These are phyloP conservation scores for Papilio aristodemus DNA, from an alignment of 1,140 invertebrate genomes.

Conservation along the genomic window DNA sequence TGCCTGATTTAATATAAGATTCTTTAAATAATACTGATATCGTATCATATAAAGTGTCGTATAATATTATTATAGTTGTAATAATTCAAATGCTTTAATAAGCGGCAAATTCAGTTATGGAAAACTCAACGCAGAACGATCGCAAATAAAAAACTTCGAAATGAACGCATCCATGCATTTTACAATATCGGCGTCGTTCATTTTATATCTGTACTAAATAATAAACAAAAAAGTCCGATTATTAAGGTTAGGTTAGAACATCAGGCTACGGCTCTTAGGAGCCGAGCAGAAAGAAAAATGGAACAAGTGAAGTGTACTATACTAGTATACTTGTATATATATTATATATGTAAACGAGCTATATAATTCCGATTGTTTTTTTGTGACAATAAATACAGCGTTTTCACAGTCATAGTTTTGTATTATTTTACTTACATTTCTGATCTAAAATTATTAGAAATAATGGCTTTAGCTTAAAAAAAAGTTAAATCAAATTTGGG, in stretches of 20 bases:
- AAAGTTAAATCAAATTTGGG: conserved; percentile 6
- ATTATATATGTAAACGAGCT: background rate
- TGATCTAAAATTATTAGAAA: no score
- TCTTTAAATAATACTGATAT: conserved; percentile 1
- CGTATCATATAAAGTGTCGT: conserved; percentile 40
- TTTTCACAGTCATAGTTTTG: no score
- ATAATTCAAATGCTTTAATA: conserved; percentile 67
- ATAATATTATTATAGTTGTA: conserved; percentile 47
- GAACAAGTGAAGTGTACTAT: no score
- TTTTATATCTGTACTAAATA: no score
- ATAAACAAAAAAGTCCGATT: no score
- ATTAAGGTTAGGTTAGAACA: no score
- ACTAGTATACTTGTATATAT: no score
- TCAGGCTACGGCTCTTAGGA: no score
- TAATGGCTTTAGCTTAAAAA: no score
- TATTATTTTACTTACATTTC: no score
- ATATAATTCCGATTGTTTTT: background rate
- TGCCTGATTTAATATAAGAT: no score
- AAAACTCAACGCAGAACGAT: conserved; percentile 22
- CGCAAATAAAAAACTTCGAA: background rate
- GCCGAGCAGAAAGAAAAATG: no score
- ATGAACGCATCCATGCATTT: background rate
- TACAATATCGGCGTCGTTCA: background rate
- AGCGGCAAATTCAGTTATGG: conserved; percentile 65
- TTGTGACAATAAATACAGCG: background rate